Evolutionary conservation across 2,797 vertebrate species (phyloP), one percentile per base, ranked within the genome.

Genomic region (Protonibea diacanthus): DNA sequence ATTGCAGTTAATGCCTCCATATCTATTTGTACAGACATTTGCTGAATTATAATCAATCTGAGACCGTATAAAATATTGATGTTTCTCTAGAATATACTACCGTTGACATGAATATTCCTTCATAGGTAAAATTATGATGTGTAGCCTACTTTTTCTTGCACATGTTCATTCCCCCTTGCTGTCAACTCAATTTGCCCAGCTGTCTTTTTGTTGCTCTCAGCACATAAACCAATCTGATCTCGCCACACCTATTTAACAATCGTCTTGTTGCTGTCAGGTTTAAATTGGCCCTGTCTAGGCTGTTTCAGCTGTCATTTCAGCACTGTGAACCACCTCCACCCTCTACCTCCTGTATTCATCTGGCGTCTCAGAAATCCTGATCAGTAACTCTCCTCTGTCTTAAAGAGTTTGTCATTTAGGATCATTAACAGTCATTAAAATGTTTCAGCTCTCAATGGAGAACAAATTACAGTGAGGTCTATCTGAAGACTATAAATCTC

Each of bases 281-380:
- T 38, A 78, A 85, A 71, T 64, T 2, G 60, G 45, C 76, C 72
- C 85, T 49, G 71, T 79, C 85, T 83, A 11, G 55, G 61, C 71
- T 83, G 75, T 86, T 90, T 78, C 72, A 74, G 78, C 83, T 85
- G 85, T 90, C 85, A 90, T 59, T 80, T 76, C 71, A 71, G 62
- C 1, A 25, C 68, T 2, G 18, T 71, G 79, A 74, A 42, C 81
- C 77, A 49, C 75, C 72, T 64, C 74, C 27, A 29, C 63, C 74
- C 70, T 70, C 61, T 60, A 52, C 80, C 76, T 80, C 82, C 71
- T 44, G 68, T 45, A 55, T 57, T 77, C 62, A 47, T 75, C 38
- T 63, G 42, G 66, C 71, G 76, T 65, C 70, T 38, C 44, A 69
- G 53, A 66, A 84, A 76, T 76, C 63, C 71, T 47, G 60, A 73